Conservation (phyloP, 2,888 invertebrate species). For the Dione vanillae region DNA sequence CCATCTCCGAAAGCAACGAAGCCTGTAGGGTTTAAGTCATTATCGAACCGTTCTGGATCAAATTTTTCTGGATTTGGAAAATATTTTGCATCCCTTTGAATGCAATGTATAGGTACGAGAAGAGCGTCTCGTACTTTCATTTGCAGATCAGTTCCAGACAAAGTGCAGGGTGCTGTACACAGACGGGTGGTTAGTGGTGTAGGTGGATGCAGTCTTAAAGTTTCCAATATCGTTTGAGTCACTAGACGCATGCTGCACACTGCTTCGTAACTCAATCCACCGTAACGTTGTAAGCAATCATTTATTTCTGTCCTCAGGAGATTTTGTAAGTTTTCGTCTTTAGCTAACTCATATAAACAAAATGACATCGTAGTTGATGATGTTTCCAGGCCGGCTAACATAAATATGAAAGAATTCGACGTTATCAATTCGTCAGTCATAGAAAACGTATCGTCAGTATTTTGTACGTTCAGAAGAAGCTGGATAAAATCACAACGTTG, state of each 20-base stretch:
- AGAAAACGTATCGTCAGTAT: conserved; percentile 62
- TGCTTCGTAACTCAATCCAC: conserved; percentile 72
- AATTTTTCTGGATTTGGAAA: conserved; percentile 75
- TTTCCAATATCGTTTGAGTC: conserved; percentile 66
- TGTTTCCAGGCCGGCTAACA: conserved; percentile 79
- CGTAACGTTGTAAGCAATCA: conserved; percentile 62
- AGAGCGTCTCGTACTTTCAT: conserved; percentile 68
- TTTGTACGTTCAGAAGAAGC: conserved; percentile 78
- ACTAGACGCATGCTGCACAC: conserved; percentile 69
- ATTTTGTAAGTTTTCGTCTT: conserved; percentile 70
- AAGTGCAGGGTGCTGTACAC: conserved; percentile 69
- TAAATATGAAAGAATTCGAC: conserved; percentile 81
- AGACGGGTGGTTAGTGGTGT: conserved; percentile 75
- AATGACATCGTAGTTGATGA: conserved; percentile 76
- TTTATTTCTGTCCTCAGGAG: conserved; percentile 65
- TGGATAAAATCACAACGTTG: conserved; percentile 76
- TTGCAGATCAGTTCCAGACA: conserved; percentile 63
- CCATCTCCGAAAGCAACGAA: conserved; percentile 78
- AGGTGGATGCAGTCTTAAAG: conserved; percentile 74
- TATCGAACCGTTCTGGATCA: conserved; percentile 71
- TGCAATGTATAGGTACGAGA: conserved; percentile 72
- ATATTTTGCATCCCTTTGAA: conserved; percentile 70
- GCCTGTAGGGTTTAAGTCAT: conserved; percentile 65
- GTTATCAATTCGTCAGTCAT: conserved; percentile 80
- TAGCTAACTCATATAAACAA: conserved; percentile 75